These are phyloP conservation scores for Hypocryptadius cinnamomeus DNA, from an alignment of 2,113 vertebrate genomes.

Conservation along the genomic window DNA sequence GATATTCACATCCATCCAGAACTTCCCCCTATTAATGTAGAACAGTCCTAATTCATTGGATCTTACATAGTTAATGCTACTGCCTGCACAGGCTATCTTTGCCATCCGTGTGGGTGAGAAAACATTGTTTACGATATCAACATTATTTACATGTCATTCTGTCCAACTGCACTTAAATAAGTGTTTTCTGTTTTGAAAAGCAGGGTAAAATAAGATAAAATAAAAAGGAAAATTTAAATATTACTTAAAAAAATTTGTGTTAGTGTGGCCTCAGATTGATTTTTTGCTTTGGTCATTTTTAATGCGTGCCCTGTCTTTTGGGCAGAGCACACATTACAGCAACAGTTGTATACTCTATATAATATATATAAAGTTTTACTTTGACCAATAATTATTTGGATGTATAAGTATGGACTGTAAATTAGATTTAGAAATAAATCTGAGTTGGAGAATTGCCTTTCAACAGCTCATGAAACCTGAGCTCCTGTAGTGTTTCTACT, in stretches of 20 bases:
- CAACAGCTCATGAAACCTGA: rapidly evolving
- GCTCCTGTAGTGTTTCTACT: not conserved
- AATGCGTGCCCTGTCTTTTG: not conserved
- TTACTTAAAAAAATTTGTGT: not conserved
- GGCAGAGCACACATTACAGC: not conserved
- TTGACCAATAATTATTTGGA: not conserved
- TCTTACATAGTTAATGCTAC: not conserved
- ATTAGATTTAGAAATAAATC: not conserved
- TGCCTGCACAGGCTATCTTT: rapidly evolving
- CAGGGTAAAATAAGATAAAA: not conserved
- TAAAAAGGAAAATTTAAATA: not conserved
- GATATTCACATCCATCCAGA: not conserved
- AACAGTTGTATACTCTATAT: not conserved
- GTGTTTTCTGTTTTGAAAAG: not conserved
- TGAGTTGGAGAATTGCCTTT: not conserved
- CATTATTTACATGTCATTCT: not conserved
- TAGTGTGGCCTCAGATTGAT: not conserved
- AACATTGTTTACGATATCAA: not conserved
- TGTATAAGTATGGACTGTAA: not conserved
- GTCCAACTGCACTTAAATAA: not conserved
- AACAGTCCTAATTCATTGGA: not conserved
- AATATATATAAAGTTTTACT: not conserved
- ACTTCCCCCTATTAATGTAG: not conserved
- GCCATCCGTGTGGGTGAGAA: not conserved
- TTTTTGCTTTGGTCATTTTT: not conserved